Conservation (phyloP, 92 coral and sea anemone genomes). For the Palythoa caribaeorum region DNA sequence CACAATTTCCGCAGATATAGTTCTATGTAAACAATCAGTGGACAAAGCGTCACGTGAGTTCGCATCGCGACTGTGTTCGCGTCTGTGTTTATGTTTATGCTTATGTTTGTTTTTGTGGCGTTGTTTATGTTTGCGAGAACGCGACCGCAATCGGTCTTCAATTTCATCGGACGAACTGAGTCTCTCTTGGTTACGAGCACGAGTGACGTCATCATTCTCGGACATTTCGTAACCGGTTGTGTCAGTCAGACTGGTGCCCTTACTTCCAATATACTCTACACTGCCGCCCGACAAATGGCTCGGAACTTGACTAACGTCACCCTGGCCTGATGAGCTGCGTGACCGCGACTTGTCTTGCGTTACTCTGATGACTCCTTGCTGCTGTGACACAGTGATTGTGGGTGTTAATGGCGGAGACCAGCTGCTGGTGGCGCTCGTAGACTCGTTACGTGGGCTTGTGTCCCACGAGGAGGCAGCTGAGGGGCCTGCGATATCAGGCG, state of each 20-base stretch:
- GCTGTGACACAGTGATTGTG: conserved; percentile 42
- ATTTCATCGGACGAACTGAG: background rate
- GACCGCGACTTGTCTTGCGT: conserved; percentile 17
- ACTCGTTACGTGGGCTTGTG: conserved; percentile 49
- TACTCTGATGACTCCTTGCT: conserved; percentile 23
- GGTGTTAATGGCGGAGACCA: conserved; percentile 72
- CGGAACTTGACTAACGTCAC: background rate
- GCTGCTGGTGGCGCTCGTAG: conserved; percentile 10
- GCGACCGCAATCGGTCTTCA: background rate
- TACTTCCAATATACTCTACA: conserved; percentile 20
- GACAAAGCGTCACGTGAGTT: conserved; percentile 4
- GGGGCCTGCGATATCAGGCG: conserved; percentile 67
- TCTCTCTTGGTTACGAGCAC: background rate
- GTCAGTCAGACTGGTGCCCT: background rate
- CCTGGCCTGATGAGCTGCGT: background rate
- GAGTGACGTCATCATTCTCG: background rate
- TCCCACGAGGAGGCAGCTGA: conserved; percentile 40
- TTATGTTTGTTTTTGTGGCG: conserved; percentile 48
- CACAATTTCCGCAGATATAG: conserved; percentile 34
- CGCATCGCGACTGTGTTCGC: conserved; percentile 43
- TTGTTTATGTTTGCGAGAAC: conserved; percentile 15
- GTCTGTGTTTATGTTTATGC: conserved; percentile 61
- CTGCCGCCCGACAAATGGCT: conserved; percentile 21
- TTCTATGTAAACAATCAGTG: background rate
- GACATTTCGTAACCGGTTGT: background rate